phyloP scores from a whole-genome alignment of 2,113 vertebrate genomes.

The Hucho hucho region DNA sequence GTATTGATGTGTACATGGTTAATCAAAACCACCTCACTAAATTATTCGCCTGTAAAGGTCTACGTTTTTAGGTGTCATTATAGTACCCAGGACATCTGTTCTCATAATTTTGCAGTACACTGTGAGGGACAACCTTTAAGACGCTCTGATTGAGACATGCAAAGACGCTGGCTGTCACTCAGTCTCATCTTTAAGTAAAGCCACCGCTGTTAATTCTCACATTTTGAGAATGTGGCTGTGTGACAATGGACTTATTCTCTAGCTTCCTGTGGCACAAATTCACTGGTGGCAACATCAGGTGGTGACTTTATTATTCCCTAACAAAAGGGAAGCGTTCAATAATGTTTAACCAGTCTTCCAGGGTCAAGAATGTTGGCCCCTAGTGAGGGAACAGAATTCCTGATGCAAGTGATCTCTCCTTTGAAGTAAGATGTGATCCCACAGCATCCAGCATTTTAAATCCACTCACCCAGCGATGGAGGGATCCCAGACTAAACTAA shows the following conservation, averaged over 20 bases:
- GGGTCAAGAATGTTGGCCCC: slow-evolving; percentile 78
- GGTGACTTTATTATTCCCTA: slow-evolving; percentile 58
- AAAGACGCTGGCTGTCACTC: not conserved
- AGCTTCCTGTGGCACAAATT: slow-evolving; percentile 54
- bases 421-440: slow-evolving; percentile 68
- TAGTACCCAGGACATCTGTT: no score
- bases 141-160: slow-evolving; percentile 60
- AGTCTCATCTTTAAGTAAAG: slow-evolving; percentile 33
- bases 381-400: slow-evolving; percentile 73
- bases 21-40: no score
- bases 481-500: slow-evolving; percentile 75
- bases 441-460: slow-evolving; percentile 60
- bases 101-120: no score
- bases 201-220: slow-evolving; percentile 13
- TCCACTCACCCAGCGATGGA: slow-evolving; percentile 15
- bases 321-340: slow-evolving; percentile 72
- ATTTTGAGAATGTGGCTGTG: slow-evolving; percentile 24
- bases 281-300: slow-evolving; percentile 70
- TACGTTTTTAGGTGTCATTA: no score
- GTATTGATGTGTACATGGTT: no score
- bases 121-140: slow-evolving; percentile 1
- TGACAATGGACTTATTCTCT: slow-evolving; percentile 62
- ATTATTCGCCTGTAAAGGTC: no score
- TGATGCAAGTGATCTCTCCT: slow-evolving; percentile 67
- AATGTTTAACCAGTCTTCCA: slow-evolving; percentile 75